Evolutionary conservation across 2,113 vertebrate species (phyloP).

Genomic region (Sus scrofa): DNA sequence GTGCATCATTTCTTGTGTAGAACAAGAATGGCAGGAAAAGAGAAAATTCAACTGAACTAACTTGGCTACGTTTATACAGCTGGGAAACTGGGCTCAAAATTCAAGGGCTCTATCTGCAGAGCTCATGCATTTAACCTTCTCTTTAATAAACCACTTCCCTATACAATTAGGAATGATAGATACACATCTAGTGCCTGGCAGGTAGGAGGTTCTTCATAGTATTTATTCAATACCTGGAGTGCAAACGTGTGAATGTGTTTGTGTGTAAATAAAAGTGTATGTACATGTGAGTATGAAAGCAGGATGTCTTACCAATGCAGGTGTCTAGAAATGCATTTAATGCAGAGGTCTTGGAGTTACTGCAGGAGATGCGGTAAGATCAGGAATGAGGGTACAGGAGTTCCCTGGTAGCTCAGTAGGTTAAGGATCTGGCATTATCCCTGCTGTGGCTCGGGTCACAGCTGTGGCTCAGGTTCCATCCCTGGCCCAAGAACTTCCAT

Average conservation of each 20-base stretch:
- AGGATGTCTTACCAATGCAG: background rate
- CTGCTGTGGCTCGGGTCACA: too few relatives aligned
- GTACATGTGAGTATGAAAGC: background rate
- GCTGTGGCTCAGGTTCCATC: too few relatives aligned
- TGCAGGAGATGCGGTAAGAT: background rate
- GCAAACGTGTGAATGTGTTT: background rate
- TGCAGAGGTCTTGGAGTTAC: background rate
- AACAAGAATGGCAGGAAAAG: background rate
- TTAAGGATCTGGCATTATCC: too few relatives aligned
- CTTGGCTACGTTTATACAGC: constrained; percentile 42
- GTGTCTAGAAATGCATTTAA: too few relatives aligned
- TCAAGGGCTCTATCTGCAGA: background rate
- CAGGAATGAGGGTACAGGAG: background rate
- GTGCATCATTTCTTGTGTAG: background rate
- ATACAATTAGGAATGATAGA: background rate
- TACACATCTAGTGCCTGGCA: background rate
- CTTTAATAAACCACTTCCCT: background rate
- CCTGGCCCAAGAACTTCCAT: too few relatives aligned
- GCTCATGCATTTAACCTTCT: background rate
- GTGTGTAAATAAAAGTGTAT: background rate
- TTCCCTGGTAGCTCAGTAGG: too few relatives aligned
- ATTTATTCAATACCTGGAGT: background rate
- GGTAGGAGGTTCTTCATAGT: background rate
- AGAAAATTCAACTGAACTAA: background rate
- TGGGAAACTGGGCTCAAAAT: constrained; percentile 32